Evolutionary conservation across 35 echinoderm and acorn worm species (phyloP), one percentile per base, ranked within the genome.

Genomic region (Apostichopus japonicus): DNA sequence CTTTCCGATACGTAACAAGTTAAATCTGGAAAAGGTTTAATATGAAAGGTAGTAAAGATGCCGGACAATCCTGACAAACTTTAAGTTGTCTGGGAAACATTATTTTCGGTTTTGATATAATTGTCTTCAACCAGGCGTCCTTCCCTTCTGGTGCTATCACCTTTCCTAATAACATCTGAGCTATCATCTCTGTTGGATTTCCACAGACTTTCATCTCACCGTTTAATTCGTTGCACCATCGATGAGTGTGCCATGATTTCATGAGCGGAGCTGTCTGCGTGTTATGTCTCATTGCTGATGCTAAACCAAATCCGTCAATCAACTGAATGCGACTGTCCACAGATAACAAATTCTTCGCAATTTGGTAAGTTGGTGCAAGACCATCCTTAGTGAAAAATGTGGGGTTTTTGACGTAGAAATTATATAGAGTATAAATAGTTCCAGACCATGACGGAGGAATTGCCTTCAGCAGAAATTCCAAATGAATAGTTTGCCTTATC

Each of bases 141-240:
- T 80, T 80, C 6, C 78, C 78, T 24, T 80, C 33, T 24, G 78
- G 78, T 8, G 78, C 78, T 44, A 80, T 80, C 1, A 25, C 24
- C 33, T 80, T 80, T 14, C n/a, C 78, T 44, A 80, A 53, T 13
- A 80, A 53, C 33, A 80, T 33, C 78, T 80, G 78, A 5, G 78
- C 78, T 44, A 44, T 44, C 33, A 80, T 22, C 23, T 80, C 33
- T 6, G 78, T 80, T 24, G 78, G 24, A 15, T 53, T 53, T 2
- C 78, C 78, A 80, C 78, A 80, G 52, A 80, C 10, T 33, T 53
- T 80, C 78, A 80, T 80, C 5, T 24, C 52, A 44, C 78, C 78
- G 6, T 53, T 25, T 15, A 80, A 25, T 80, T 80, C 78, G 33
- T 80, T 44, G 52, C 78, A 80, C 6, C 0, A 24, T 33, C 24